These are phyloP conservation scores for Sympetrum striolatum DNA, from an alignment of 2,888 invertebrate species.

Conservation along the genomic window DNA sequence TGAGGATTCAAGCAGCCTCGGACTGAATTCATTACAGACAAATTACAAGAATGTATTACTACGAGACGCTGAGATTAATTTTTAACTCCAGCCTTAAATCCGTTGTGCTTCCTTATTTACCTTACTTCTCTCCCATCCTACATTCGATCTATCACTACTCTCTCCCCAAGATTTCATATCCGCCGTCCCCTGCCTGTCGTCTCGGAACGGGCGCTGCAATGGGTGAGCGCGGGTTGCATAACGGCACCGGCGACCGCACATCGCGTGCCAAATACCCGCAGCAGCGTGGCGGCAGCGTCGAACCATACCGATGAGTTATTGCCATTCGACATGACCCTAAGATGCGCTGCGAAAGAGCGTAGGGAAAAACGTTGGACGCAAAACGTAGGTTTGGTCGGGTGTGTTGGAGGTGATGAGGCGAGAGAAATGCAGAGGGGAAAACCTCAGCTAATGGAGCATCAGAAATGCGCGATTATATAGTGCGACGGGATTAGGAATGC, in stretches of 20 bases:
- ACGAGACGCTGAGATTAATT: too few relatives aligned
- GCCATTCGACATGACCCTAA: background rate
- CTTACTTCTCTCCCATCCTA: background rate
- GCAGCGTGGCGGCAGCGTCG: constrained; percentile 1
- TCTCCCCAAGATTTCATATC: background rate
- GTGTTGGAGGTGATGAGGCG: background rate
- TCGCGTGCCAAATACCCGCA: constrained; percentile 14
- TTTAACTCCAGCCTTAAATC: too few relatives aligned
- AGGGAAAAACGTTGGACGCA: background rate
- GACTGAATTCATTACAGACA: too few relatives aligned
- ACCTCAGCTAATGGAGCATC: background rate
- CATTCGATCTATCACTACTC: background rate
- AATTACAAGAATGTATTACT: too few relatives aligned
- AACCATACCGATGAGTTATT: constrained; percentile 9
- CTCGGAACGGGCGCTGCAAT: background rate
- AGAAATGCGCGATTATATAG: background rate
- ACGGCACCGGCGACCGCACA: constrained; percentile 13
- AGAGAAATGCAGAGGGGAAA: background rate
- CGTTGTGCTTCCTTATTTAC: too few relatives aligned
- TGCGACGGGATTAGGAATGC: background rate
- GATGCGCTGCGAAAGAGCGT: background rate
- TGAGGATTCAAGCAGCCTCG: too few relatives aligned
- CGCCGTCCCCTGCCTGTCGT: background rate
- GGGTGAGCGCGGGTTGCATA: constrained; percentile 20
- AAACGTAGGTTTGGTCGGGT: background rate